Evolutionary conservation across 2,888 invertebrate genomes (phyloP).

Genomic region (Lepidonotus clava): DNA sequence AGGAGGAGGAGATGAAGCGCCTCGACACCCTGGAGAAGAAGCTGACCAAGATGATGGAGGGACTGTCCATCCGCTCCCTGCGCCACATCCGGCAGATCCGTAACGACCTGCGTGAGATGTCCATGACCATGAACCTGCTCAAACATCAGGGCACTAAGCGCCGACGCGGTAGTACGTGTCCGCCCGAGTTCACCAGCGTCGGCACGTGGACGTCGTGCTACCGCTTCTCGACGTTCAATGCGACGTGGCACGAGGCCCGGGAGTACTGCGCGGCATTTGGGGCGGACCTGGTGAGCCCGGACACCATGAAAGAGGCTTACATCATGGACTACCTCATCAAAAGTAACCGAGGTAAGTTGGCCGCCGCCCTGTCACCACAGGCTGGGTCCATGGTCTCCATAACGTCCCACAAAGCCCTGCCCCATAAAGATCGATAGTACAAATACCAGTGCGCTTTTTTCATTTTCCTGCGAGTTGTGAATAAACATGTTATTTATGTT

Average conservation of each 20-base stretch:
- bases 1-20: slow-evolving; percentile 51
- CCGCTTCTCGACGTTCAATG: slow-evolving; percentile 72
- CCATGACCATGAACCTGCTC: slow-evolving; percentile 54
- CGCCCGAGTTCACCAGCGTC: slow-evolving; percentile 69
- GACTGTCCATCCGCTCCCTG: slow-evolving; percentile 67
- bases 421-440: too few relatives aligned
- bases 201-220: slow-evolving; percentile 73
- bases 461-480: too few relatives aligned
- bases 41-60: slow-evolving; percentile 64
- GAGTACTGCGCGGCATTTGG: slow-evolving; percentile 74
- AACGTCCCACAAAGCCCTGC: too few relatives aligned
- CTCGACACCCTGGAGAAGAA: slow-evolving; percentile 60
- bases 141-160: slow-evolving; percentile 53
- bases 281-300: slow-evolving; percentile 71
- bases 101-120: slow-evolving; percentile 59
- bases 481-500: too few relatives aligned
- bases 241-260: slow-evolving; percentile 74
- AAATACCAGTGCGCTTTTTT: too few relatives aligned
- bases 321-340: slow-evolving; percentile 73
- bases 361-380: too few relatives aligned
- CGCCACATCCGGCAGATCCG: slow-evolving; percentile 70
- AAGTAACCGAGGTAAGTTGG: slow-evolving; percentile 70
- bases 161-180: slow-evolving; percentile 64
- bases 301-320: slow-evolving; percentile 72
- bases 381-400: too few relatives aligned